phyloP scores from a whole-genome alignment of 2,797 vertebrate genomes.

The Valencia hispanica region DNA sequence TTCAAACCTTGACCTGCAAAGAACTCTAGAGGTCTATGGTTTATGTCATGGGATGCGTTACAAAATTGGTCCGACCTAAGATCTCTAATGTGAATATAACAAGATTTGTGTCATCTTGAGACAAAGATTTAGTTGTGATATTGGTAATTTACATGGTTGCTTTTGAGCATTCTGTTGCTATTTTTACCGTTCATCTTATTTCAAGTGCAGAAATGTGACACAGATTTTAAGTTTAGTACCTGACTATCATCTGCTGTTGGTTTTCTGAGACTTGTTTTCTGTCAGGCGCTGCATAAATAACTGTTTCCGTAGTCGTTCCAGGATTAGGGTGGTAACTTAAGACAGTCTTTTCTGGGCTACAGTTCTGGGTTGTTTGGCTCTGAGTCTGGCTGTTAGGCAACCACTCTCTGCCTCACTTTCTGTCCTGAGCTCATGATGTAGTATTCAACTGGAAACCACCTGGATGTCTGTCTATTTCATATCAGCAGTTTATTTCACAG shows the following conservation, averaged over 20 bases:
- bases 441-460: conserved; percentile 48
- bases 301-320: conserved; percentile 38
- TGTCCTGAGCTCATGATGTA: conserved; percentile 25
- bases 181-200: conserved; percentile 19
- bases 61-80: neutral
- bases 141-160: neutral
- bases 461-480: conserved; percentile 19
- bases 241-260: conserved; percentile 32
- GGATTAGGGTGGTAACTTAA: conserved; percentile 60
- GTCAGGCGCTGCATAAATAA: conserved; percentile 33
- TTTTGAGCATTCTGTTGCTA: conserved; percentile 4
- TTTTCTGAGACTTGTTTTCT: conserved; percentile 45
- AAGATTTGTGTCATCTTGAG: neutral
- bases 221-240: conserved; percentile 8
- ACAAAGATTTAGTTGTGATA: neutral
- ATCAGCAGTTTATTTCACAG: conserved; percentile 21
- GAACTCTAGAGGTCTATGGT: neutral
- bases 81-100: neutral
- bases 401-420: conserved; percentile 30
- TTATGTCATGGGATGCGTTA: conserved; percentile 6
- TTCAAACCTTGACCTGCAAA: neutral
- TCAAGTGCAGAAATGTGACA: conserved; percentile 13
- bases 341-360: conserved; percentile 40
- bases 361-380: conserved; percentile 39
- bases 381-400: conserved; percentile 58